Evolutionary conservation across 2,113 vertebrate species (phyloP), one percentile per base, ranked within the genome.

Genomic region (Murina feae): DNA sequence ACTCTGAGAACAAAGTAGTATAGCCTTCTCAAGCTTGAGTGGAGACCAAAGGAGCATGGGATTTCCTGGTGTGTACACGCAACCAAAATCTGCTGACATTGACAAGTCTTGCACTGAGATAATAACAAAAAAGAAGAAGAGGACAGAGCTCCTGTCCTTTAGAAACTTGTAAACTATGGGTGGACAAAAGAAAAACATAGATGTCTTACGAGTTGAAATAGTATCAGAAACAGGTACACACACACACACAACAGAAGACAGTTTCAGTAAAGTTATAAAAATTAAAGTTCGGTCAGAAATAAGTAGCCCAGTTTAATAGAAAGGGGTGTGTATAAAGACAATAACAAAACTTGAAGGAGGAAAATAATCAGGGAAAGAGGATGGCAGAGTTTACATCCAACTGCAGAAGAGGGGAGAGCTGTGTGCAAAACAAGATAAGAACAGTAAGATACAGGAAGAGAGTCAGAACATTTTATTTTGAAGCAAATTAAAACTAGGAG

Each of bases 401-500:
- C 55, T 78, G 14, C 18, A 30, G 32, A 90, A 37, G 25, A 5
- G 23, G 44, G n/a, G 44, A 30, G 21, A 69, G 16, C 49, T 39
- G 16, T 2, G 8, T 28, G 14, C 2, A 72, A 44, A 39, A 18
- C 49, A 66, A 82, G 53, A 58, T 84, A 44, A 69, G 53, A 74
- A 71, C 28, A 82, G n/a, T 1, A 2, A 76, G 30, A 53, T 30
- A 69, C 87, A 69, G 83, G 42, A 75, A 69, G 71, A 53, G 10
- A 85, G 47, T 39, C 12, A 51, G 76, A 94, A 65, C 71, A 47
- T 65, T 92, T 76, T 96, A 74, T 97, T 69, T 92, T 63, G 42
- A 90, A 86, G 71, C 30, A 84, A 82, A 86, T 93, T 66, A 94
- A 97, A 90, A 82, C 66, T 5, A 89, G 69, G 71, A 47, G 3